These are phyloP conservation scores for Limnephilus auricula DNA, from an alignment of 2,888 invertebrate species.

Conservation along the genomic window DNA sequence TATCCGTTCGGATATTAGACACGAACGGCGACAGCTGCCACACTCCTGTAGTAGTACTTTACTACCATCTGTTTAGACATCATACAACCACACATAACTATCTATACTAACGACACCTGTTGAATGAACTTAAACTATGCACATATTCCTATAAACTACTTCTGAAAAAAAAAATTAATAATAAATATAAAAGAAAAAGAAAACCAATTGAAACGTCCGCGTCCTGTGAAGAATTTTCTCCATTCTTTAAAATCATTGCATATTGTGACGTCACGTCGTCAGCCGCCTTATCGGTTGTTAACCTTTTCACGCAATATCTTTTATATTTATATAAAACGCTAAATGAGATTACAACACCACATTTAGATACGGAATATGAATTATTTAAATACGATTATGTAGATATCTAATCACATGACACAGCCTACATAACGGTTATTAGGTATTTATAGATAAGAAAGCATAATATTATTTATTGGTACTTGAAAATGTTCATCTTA, in stretches of 20 bases:
- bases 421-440: neutral
- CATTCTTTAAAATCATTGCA: neutral
- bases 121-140: no score
- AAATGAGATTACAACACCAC: neutral
- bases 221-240: no score
- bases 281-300: neutral
- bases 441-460: neutral
- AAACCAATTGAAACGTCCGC: no score
- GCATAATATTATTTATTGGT: neutral
- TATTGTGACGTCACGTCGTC: neutral
- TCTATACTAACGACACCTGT: no score
- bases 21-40: no score
- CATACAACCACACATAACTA: no score
- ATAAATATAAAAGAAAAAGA: no score
- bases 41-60: no score
- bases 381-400: neutral
- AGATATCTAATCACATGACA: neutral
- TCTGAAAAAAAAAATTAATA: no score
- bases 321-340: neutral
- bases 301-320: neutral
- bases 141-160: no score
- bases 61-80: no score
- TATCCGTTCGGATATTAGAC: no score
- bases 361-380: neutral
- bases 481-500: neutral